Conservation (phyloP, 2,113 vertebrate species). For the Chloropsis hardwickii region DNA sequence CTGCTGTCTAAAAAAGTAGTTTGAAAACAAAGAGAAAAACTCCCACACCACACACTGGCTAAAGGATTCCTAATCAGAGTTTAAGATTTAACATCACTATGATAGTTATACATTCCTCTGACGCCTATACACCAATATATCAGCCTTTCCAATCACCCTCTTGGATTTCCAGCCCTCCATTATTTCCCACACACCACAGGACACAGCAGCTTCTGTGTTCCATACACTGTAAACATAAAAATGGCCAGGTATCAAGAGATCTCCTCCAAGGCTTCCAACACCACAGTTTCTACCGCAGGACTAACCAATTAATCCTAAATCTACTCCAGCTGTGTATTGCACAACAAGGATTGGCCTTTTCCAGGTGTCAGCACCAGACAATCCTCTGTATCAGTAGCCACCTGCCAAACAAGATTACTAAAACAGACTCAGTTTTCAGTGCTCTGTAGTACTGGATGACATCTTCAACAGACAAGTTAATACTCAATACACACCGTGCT, state of each 20-base stretch:
- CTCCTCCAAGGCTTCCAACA: neutral
- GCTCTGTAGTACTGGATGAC: neutral
- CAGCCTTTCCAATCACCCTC: neutral
- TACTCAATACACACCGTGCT: accelerated
- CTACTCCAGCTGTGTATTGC: neutral
- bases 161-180: neutral
- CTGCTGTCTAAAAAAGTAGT: neutral
- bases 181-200: neutral
- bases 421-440: neutral
- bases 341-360: neutral
- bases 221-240: accelerated
- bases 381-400: neutral
- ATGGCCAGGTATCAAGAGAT: neutral
- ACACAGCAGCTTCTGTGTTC: neutral
- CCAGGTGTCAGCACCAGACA: neutral
- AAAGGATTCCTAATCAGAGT: neutral
- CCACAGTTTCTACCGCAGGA: neutral
- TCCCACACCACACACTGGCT: neutral
- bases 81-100: neutral
- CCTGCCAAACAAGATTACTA: neutral
- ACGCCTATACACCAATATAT: accelerated
- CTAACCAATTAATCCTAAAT: neutral
- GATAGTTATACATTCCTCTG: neutral
- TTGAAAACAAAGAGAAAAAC: neutral
- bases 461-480: neutral